Base-by-base conservation (phyloP, 2,888 invertebrate genomes). In the Mythimna lalbum region DNA sequence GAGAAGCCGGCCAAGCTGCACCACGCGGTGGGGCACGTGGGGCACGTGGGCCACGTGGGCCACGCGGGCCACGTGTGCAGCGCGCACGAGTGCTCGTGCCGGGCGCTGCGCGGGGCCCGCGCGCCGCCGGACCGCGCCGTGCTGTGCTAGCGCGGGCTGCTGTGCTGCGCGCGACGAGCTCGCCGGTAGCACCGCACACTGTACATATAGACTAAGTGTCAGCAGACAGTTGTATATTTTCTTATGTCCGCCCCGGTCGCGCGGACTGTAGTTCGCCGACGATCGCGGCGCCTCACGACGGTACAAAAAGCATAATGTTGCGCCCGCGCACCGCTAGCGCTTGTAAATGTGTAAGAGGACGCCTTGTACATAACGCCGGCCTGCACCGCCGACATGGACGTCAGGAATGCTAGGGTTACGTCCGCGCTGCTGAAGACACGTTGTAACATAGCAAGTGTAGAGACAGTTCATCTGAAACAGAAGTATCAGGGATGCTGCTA, bases 281-380 rank as follows among this genome's bases (percentile, higher is more conserved):
- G 85, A 86, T 90, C 90, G 90, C 78, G 73, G 81, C 50, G 77
- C 93, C 90, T 93, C 80, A 82, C 85, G 87, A 89, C 89, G 93
- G 95, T 94, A 94, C 95, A 94, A 94, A 95, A 88, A 84, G 94
- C 93, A 94, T 94, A 93, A 94, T 93, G 87, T 63, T 87, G 84
- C 79, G 86, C 83, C 83, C 74, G 79, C 86, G 85, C 78, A 80
- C 63, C 61, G 69, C 73, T 64, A 65, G 81, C 82, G 79, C 82
- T 71, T 75, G 82, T 81, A 71, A 76, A 81, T 78, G 82, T 81
- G 79, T 81, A 69, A 73, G 73, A 72, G 70, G 61, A 78, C 61
- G 75, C 71, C 70, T 70, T 75, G 71, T 79, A 72, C 73, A 70
- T 80, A 73, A 71, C 73, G 81, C 69, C 56, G 62, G 59, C 81